A percentile compares a stretch with the other conserved stretches of the same genome.
Conservation (phyloP, 2,113 vertebrate species). For the Phocoena sinus region DNA sequence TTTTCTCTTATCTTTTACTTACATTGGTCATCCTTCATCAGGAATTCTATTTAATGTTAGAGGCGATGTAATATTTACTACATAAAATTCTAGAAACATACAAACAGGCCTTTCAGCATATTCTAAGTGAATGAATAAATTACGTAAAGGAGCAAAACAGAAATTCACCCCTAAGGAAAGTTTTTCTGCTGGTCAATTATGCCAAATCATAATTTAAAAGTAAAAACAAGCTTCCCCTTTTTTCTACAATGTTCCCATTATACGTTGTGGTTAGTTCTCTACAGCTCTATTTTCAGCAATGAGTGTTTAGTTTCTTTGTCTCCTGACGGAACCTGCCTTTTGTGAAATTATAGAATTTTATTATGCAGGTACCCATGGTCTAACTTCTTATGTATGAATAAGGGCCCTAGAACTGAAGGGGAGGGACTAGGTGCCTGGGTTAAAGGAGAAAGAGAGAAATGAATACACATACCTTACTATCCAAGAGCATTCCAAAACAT, state of each 20-base stretch:
- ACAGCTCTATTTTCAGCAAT: not conserved
- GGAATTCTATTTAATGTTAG: not conserved
- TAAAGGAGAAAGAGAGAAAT: not conserved
- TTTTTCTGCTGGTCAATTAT: not conserved
- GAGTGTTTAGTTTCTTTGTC: not conserved
- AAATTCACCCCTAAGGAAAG: not conserved
- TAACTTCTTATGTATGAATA: not conserved
- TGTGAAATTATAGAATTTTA: not conserved
- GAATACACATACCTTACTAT: conserved; percentile 78
- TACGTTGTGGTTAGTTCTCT: not conserved
- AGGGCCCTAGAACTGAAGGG: not conserved
- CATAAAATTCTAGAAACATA: not conserved
- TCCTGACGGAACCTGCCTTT: not conserved
- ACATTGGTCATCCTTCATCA: not conserved
- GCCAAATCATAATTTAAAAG: not conserved
- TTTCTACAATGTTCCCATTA: not conserved
- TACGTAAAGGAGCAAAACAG: not conserved
- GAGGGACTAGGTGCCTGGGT: not conserved
- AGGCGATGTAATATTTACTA: not conserved
- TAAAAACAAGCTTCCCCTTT: not conserved
- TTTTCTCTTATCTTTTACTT: not conserved
- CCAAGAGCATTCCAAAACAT: conserved; percentile 83
- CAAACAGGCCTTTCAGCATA: not conserved
- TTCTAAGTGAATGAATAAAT: not conserved
- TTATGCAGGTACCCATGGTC: not conserved